Evolutionary conservation across 2,888 invertebrate genomes (phyloP).

Genomic region (Pilophorus perplexus): DNA sequence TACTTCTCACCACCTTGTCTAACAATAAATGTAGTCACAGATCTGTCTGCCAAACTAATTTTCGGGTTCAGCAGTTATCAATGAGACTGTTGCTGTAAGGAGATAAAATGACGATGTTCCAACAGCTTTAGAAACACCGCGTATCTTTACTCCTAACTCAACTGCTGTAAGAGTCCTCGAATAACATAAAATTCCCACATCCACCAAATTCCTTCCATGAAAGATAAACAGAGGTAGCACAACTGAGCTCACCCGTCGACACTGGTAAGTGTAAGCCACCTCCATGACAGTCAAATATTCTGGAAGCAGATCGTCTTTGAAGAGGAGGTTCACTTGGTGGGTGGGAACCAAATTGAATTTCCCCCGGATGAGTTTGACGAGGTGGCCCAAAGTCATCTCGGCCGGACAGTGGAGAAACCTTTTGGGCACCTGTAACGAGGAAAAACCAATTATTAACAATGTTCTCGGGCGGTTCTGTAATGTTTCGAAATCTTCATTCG

Average conservation of each 20-base stretch:
- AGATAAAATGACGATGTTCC: constrained; percentile 21
- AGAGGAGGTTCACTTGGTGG: constrained; percentile 70
- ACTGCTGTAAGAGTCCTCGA: too few species aligned
- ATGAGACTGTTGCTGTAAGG: constrained; percentile 14
- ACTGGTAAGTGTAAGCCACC: constrained; percentile 91
- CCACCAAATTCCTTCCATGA: too few species aligned
- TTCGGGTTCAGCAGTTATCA: neutral
- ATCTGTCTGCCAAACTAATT: constrained; percentile 19
- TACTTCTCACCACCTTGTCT: too few species aligned
- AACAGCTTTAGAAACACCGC: constrained; percentile 7
- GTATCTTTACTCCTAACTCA: constrained; percentile 29
- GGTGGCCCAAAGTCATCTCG: constrained; percentile 79
- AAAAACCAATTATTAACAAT: constrained; percentile 1
- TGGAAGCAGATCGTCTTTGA: constrained; percentile 78
- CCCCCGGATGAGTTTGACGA: constrained; percentile 83
- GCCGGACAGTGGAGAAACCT: constrained; percentile 86
- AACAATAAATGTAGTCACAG: constrained; percentile 8
- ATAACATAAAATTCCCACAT: neutral
- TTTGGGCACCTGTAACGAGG: constrained; percentile 35
- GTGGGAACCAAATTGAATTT: constrained; percentile 71
- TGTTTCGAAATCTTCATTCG: too few species aligned
- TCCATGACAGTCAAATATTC: constrained; percentile 91
- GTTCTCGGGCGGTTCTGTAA: too few species aligned
- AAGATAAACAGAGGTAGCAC: too few species aligned
- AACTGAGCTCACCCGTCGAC: constrained; percentile 72